Percentiles rank a stretch among this genome's conserved stretches.
Evolutionary conservation across 2,797 vertebrate genomes (phyloP).

Genomic region (Esox masquinongy): DNA sequence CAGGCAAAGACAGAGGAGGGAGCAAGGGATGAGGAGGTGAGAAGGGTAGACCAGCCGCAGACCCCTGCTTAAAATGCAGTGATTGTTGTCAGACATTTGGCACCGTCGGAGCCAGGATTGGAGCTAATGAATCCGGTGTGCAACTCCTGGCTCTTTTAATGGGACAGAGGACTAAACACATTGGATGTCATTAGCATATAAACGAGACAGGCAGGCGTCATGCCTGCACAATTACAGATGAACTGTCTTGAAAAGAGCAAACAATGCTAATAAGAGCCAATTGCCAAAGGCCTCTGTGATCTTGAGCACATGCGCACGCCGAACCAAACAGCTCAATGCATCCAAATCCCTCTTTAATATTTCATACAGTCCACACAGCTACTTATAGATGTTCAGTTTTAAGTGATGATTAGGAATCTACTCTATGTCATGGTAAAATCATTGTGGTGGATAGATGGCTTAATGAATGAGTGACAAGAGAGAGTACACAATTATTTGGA

Average conservation of each 20-base stretch:
- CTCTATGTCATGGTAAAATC: background rate
- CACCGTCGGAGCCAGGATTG: constrained; percentile 48
- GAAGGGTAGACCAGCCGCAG: background rate
- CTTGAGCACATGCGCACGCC: constrained; percentile 25
- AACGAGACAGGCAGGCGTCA: constrained; percentile 56
- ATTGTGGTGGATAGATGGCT: background rate
- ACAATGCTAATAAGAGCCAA: constrained; percentile 35
- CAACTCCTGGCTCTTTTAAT: constrained; percentile 59
- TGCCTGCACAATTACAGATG: constrained; percentile 49
- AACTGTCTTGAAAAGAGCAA: constrained; percentile 50
- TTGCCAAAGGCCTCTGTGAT: constrained; percentile 28
- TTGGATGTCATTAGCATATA: constrained; percentile 62
- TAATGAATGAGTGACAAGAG: background rate
- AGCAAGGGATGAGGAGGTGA: constrained; percentile 10
- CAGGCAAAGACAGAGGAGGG: background rate
- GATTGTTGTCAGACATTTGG: constrained; percentile 51
- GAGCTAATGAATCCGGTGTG: constrained; percentile 54
- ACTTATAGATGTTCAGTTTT: background rate
- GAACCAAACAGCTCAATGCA: background rate
- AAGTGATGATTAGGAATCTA: background rate
- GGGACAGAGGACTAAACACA: constrained; percentile 60
- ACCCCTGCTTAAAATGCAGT: constrained; percentile 50
- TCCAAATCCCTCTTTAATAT: background rate
- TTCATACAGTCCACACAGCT: background rate
- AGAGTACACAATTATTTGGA: too few relatives aligned